Conservation (phyloP, 2,888 invertebrate genomes). For the Andrena camellia region DNA sequence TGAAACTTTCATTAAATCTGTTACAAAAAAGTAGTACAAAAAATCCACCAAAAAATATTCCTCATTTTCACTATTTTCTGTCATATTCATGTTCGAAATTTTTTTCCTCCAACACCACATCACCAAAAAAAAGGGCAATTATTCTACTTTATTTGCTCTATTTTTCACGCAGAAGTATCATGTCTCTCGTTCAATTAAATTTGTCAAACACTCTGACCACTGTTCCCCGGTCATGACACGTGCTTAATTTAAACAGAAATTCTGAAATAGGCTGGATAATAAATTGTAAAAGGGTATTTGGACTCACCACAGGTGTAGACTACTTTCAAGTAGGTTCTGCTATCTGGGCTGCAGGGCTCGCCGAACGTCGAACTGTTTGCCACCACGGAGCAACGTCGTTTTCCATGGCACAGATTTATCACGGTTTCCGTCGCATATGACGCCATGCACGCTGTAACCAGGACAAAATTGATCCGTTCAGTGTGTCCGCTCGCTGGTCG, state of each 20-base stretch:
- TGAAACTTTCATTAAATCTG: neutral
- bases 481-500: neutral
- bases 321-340: slow-evolving; percentile 94
- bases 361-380: slow-evolving; percentile 94
- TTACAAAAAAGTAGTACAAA: neutral
- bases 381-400: slow-evolving; percentile 91
- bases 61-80: no score
- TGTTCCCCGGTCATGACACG: neutral
- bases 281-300: neutral
- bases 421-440: slow-evolving; percentile 96
- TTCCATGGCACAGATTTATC: slow-evolving; percentile 94
- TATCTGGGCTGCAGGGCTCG: slow-evolving; percentile 92
- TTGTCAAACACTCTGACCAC: neutral
- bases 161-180: no score
- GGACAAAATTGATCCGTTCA: slow-evolving; percentile 28
- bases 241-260: neutral
- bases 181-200: neutral
- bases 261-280: neutral
- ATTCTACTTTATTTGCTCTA: no score
- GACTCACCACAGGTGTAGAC: slow-evolving; percentile 95
- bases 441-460: slow-evolving; percentile 92
- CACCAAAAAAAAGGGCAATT: no score
- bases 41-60: neutral
- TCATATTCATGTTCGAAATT: no score
- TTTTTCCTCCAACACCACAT: no score